phyloP scores from a whole-genome alignment of 2,888 invertebrate genomes.

The Xestia xanthographa region DNA sequence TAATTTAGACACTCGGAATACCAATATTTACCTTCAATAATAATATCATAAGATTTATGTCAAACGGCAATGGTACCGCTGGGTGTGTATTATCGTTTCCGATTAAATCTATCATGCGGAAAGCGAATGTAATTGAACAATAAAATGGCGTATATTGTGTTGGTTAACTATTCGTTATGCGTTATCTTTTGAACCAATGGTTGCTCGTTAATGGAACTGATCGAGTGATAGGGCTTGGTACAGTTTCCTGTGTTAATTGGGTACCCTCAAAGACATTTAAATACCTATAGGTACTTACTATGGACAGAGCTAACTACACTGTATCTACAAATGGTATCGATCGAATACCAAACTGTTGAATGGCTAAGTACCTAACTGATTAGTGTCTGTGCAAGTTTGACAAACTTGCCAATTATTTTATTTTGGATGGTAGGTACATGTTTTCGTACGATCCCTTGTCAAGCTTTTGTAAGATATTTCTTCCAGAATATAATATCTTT shows the following conservation, averaged over 20 bases:
- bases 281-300: neutral
- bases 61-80: conserved; percentile 44
- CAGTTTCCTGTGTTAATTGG: neutral
- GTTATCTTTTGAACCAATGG: conserved; percentile 46
- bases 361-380: too few species aligned
- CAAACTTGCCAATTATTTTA: too few species aligned
- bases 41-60: conserved; percentile 53
- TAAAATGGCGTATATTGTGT: conserved; percentile 53
- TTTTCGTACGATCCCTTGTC: too few species aligned
- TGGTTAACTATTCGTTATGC: conserved; percentile 51
- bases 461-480: too few species aligned
- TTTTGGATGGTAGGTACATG: too few species aligned
- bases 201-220: conserved; percentile 32
- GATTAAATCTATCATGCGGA: conserved; percentile 55
- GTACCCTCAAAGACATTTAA: neutral
- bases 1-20: conserved; percentile 19
- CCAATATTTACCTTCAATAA: conserved; percentile 42
- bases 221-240: neutral
- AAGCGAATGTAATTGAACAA: conserved; percentile 55
- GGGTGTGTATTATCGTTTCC: conserved; percentile 48
- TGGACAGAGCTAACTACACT: neutral
- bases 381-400: too few species aligned
- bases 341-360: too few species aligned
- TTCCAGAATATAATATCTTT: too few species aligned
- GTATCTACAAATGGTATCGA: too few species aligned